These are phyloP conservation scores for Drosophila borealis DNA, from an alignment of 2,888 invertebrate species.

Conservation along the genomic window DNA sequence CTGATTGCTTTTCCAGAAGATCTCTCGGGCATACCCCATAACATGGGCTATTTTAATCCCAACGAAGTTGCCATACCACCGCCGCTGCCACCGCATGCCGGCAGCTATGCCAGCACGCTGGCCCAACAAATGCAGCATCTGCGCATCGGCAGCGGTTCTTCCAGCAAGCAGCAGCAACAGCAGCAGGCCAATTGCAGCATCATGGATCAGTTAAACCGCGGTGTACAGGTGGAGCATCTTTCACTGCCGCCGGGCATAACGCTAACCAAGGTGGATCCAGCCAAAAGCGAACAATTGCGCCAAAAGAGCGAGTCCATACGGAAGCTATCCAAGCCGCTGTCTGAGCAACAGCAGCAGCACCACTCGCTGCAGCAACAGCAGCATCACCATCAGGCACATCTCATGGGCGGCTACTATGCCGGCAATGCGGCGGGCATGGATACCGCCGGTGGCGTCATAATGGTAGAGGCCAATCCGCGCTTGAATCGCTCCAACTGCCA, in stretches of 20 bases:
- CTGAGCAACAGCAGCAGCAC: conserved; percentile 56
- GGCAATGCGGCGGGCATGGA: conserved; percentile 70
- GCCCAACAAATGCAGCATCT: conserved; percentile 79
- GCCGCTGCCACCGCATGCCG: conserved; percentile 39
- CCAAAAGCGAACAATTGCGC: conserved; percentile 82
- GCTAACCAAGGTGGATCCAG: conserved; percentile 89
- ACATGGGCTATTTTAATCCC: conserved; percentile 83
- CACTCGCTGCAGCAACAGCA: conserved; percentile 38
- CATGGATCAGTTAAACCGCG: conserved; percentile 85
- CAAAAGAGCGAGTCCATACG: conserved; percentile 84
- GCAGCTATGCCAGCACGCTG: conserved; percentile 72
- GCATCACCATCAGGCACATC: conserved; percentile 49
- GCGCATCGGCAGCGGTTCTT: conserved; percentile 55
- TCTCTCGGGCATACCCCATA: conserved; percentile 79
- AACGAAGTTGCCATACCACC: conserved; percentile 79
- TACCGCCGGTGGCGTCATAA: conserved; percentile 80
- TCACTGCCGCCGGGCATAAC: conserved; percentile 93
- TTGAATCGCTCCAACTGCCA: conserved; percentile 56
- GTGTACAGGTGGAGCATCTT: conserved; percentile 87
- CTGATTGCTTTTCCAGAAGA: conserved; percentile 53
- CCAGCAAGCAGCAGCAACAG: conserved; percentile 42
- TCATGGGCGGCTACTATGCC: conserved; percentile 56
- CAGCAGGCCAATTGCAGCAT: conserved; percentile 82
- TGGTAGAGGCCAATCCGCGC: conserved; percentile 83
- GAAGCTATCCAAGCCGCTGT: conserved; percentile 80